Base-by-base conservation (phyloP, 2,797 vertebrate genomes). In the Geotrypetes seraphini region DNA sequence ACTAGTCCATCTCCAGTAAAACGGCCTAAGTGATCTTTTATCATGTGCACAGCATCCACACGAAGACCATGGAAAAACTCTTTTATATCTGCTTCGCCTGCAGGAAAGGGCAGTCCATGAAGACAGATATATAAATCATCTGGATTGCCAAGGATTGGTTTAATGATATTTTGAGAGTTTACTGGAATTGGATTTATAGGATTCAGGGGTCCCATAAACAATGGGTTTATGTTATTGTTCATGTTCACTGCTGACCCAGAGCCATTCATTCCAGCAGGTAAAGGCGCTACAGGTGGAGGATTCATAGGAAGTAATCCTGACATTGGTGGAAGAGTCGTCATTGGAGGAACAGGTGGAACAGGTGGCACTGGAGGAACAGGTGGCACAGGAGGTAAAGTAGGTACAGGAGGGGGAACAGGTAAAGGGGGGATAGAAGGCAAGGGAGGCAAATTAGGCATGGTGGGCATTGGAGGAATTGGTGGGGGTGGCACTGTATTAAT, bases 11-110 rank as follows among this genome's bases (percentile, higher is more conserved):
- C 89, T 60, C 95, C 92, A 52, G 75, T 90, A 66, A 85, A 89
- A 45, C 94, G 84, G 39, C 92, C 91, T 53, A 92, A 73, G 28
- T 79, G 79, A 65, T 99, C 96, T 67, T 91, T 88, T 34, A 92
- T 65, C 52, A 97, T 68, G 32, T 88, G 86, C 40, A 95, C 55
- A 1, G 80, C 87, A 56, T 98, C 93, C 46, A 97, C 73, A 24
- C 85, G 84, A 36, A 97, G 74, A 51, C 94, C 96, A 42, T 90
- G 83, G 52, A 99, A 94, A 76, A 97, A 96, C 17, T 94, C 90
- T 52, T 89, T 89, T 43, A 98, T 62, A 53, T 99, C 94, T 50
- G 81, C 62, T 63, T 98, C 95, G 50, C 86, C 84, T 48, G 86
- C 87, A 53, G 83, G 79, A 71, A 92, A 92, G 16, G 93, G 91